Conservation (phyloP, 2,113 vertebrate species). For the Fulmarus glacialis region DNA sequence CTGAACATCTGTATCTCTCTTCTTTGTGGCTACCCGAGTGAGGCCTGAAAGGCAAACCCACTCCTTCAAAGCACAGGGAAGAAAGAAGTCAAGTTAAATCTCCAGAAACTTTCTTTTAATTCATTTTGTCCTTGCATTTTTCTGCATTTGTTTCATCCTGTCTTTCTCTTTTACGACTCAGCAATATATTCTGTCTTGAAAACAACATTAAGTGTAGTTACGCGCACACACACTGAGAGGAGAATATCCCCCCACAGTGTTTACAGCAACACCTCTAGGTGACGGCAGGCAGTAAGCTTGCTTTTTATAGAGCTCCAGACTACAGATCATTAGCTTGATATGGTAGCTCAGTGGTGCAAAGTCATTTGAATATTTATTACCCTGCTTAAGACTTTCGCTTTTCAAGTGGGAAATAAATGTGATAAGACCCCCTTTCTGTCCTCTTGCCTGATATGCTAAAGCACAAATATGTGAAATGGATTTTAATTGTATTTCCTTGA, state of each 20-base stretch:
- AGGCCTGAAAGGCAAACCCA: not conserved
- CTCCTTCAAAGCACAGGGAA: not conserved
- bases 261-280: conserved; percentile 75
- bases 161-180: conserved; percentile 57
- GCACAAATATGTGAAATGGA: conserved; percentile 42
- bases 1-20: not conserved
- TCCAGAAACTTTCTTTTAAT: conserved; percentile 22
- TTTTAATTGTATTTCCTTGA: conserved; percentile 65
- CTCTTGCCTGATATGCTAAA: conserved; percentile 30
- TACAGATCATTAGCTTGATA: conserved; percentile 77
- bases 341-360: conserved; percentile 70
- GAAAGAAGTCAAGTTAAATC: not conserved
- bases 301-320: conserved; percentile 73
- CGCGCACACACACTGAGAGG: conserved; percentile 66
- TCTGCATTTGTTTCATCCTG: conserved; percentile 26
- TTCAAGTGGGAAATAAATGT: conserved; percentile 74
- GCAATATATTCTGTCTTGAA: conserved; percentile 66
- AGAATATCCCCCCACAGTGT: conserved; percentile 66
- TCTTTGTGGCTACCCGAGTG: not conserved
- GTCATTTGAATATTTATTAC: conserved; percentile 69
- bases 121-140: not conserved
- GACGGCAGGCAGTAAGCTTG: conserved; percentile 68
- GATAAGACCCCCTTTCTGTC: conserved; percentile 55
- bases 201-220: conserved; percentile 71
- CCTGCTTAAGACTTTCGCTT: conserved; percentile 65